phyloP scores from a whole-genome alignment of 2,113 vertebrate species.

The Indicator indicator region DNA sequence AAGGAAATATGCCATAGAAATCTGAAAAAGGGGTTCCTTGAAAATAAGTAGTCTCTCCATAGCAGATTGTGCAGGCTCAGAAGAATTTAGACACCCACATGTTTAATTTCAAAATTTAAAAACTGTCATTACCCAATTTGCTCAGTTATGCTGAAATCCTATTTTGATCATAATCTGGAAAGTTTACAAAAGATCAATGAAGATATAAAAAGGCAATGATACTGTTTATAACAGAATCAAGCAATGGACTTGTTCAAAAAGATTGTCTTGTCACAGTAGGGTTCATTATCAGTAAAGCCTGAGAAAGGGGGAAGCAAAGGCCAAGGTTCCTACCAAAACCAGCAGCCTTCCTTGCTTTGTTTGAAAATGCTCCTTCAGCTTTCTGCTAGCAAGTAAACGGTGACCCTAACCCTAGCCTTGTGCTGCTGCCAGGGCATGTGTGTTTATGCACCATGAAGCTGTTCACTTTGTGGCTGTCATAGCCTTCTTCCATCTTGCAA shows the following conservation, averaged over 20 bases:
- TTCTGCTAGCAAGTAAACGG: background rate
- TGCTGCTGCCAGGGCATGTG: background rate
- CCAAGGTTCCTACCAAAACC: background rate
- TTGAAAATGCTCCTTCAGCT: background rate
- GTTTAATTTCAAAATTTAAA: constrained; percentile 29
- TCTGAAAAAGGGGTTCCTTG: constrained; percentile 33
- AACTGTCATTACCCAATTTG: constrained; percentile 45
- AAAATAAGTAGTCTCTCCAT: background rate
- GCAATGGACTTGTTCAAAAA: background rate
- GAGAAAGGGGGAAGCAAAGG: background rate
- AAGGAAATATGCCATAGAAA: constrained; percentile 46
- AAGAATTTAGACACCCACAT: constrained; percentile 16
- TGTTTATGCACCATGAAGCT: background rate
- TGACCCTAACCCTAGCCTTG: background rate
- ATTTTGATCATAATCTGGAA: background rate
- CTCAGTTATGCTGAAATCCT: constrained; percentile 18
- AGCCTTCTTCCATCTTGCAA: background rate
- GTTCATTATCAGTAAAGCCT: background rate
- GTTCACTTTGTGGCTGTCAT: background rate
- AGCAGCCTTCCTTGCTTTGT: background rate
- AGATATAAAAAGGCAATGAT: background rate
- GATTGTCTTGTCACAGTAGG: background rate
- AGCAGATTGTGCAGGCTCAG: background rate
- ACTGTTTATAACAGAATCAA: background rate
- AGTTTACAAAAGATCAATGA: background rate